These are phyloP conservation scores for Blastomussa wellsi DNA, from an alignment of 92 coral and sea anemone species.

Conservation along the genomic window DNA sequence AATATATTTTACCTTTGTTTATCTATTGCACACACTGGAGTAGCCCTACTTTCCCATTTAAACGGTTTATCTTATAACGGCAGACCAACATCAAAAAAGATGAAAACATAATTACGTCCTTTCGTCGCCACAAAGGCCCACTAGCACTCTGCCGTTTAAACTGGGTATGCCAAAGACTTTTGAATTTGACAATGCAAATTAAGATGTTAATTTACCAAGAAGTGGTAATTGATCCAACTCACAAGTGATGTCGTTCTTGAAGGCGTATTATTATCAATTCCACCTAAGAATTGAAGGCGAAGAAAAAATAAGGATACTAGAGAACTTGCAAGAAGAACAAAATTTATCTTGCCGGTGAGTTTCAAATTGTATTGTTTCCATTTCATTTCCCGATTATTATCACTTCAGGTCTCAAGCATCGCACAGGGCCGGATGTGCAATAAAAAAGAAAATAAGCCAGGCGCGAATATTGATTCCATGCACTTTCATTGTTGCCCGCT, in stretches of 20 bases:
- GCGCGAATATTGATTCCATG: neutral
- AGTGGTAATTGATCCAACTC: neutral
- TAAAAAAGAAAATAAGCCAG: neutral
- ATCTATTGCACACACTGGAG: neutral
- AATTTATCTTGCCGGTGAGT: neutral
- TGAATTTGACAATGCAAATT: conserved; percentile 10
- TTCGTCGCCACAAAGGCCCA: neutral
- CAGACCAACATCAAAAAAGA: neutral
- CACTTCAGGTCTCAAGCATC: neutral
- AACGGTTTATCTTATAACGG: neutral
- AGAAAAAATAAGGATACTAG: neutral
- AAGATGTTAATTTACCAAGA: neutral
- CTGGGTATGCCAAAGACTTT: neutral
- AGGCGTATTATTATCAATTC: neutral
- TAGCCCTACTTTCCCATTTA: neutral
- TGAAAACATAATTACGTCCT: neutral
- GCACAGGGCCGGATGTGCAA: neutral
- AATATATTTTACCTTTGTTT: neutral
- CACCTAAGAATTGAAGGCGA: neutral
- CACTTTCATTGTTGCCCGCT: neutral
- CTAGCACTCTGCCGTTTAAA: neutral
- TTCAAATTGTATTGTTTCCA: neutral
- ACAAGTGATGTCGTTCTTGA: neutral
- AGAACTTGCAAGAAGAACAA: neutral
- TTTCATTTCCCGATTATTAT: neutral